These are phyloP conservation scores for Dendronephthya gigantea DNA, from an alignment of 64 coral and sea anemone genomes.

Conservation along the genomic window DNA sequence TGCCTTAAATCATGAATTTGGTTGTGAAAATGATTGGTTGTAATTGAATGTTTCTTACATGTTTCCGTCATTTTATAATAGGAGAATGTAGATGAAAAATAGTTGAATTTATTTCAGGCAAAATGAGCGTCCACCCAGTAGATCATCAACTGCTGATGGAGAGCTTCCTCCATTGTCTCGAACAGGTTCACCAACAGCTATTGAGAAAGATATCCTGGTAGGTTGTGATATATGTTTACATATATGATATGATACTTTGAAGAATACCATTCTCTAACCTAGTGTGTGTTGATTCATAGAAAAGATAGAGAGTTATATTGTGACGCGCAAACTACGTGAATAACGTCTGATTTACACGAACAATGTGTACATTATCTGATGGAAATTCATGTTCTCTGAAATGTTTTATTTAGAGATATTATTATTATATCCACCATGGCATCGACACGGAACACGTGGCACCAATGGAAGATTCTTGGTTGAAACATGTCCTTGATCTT, in stretches of 20 bases:
- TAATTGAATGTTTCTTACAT: not conserved
- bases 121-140: conserved; percentile 45
- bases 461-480: conserved; percentile 98
- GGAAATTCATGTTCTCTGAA: too few species aligned
- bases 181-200: conserved; percentile 78
- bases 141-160: conserved; percentile 67
- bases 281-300: too few species aligned
- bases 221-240: conserved; percentile 1
- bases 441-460: conserved; percentile 99
- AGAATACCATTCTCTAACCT: not conserved
- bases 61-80: not conserved
- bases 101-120: conserved; percentile 42
- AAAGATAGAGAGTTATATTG: too few species aligned
- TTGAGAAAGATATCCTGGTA: conserved; percentile 98
- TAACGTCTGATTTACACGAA: too few species aligned
- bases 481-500: conserved; percentile 82
- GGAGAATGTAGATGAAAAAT: too few species aligned
- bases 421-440: conserved; percentile 97
- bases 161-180: conserved; percentile 77
- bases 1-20: not conserved
- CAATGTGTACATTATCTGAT: too few species aligned
- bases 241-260: too few species aligned
- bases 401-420: conserved; percentile 52
- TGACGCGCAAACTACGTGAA: too few species aligned
- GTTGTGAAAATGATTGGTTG: not conserved